phyloP scores from a whole-genome alignment of 2,888 invertebrate genomes.

The Gasteruption jaculator region DNA sequence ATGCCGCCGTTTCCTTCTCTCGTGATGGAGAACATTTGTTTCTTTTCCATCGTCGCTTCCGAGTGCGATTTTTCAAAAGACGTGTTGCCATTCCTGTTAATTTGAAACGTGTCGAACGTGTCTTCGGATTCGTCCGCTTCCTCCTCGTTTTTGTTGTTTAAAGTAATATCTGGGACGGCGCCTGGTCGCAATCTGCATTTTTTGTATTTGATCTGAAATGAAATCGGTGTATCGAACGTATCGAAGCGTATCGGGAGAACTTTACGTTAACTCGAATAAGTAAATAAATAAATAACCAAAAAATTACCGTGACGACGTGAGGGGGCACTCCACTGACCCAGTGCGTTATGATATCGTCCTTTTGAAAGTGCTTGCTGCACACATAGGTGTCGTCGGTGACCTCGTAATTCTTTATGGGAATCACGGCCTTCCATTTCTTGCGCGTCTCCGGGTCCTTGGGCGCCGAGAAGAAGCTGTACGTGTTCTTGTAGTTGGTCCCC shows the following conservation, averaged over 20 bases:
- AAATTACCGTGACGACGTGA: slow-evolving; percentile 42
- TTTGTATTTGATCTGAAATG: slow-evolving; percentile 40
- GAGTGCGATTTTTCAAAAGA: too few species aligned
- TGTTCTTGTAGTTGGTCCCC: slow-evolving; percentile 44
- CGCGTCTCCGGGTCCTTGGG: slow-evolving; percentile 43
- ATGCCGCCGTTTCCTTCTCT: too few species aligned
- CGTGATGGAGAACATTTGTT: too few species aligned
- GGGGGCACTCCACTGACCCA: slow-evolving; percentile 47
- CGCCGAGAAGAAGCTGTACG: slow-evolving; percentile 45
- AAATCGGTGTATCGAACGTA: neutral
- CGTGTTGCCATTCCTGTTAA: too few species aligned
- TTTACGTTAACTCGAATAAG: neutral
- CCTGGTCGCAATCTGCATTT: slow-evolving; percentile 41
- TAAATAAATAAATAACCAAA: neutral
- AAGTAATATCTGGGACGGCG: slow-evolving; percentile 33
- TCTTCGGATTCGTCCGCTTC: neutral
- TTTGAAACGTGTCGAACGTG: too few species aligned
- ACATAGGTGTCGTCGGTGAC: slow-evolving; percentile 45
- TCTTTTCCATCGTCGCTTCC: too few species aligned
- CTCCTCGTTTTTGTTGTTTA: slow-evolving; percentile 2
- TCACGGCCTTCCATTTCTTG: slow-evolving; percentile 42
- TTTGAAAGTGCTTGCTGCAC: slow-evolving; percentile 44
- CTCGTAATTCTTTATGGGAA: slow-evolving; percentile 37
- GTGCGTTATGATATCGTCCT: slow-evolving; percentile 44
- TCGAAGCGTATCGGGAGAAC: neutral